Conservation (phyloP, 2,797 vertebrate species). For the Cirrhinus molitorella region DNA sequence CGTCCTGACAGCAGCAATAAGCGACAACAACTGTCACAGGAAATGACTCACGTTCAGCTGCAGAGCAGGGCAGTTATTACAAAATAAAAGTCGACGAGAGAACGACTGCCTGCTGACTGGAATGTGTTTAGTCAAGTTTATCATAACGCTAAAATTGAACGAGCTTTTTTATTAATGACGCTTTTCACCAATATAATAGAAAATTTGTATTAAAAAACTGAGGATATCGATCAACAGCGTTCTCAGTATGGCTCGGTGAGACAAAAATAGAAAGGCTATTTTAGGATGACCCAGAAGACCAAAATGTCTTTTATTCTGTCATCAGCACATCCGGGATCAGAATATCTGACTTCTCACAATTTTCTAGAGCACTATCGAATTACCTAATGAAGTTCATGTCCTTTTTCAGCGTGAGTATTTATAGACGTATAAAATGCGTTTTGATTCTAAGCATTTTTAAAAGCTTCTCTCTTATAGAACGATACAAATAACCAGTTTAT, state of each 20-base stretch:
- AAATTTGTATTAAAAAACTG: too few relatives aligned
- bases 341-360: background rate
- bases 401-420: background rate
- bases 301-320: background rate
- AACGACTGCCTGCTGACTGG: background rate
- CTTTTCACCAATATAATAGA: background rate
- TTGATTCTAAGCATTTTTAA: background rate
- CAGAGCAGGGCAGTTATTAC: background rate
- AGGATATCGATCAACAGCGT: background rate
- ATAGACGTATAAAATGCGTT: background rate
- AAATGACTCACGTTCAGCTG: slow-evolving; percentile 41
- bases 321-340: background rate
- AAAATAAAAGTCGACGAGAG: slow-evolving; percentile 19
- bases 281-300: background rate
- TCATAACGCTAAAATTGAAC: background rate
- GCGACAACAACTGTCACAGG: slow-evolving; percentile 20
- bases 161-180: background rate
- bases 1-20: slow-evolving; percentile 43
- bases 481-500: background rate
- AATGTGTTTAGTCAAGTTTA: background rate
- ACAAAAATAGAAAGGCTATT: slow-evolving; percentile 2
- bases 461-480: background rate
- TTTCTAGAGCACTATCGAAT: background rate
- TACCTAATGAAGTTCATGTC: background rate
- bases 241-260: background rate